Evolutionary conservation across 2,888 invertebrate species (phyloP), one percentile per base, ranked within the genome.

Genomic region (Calameuta filiformis): DNA sequence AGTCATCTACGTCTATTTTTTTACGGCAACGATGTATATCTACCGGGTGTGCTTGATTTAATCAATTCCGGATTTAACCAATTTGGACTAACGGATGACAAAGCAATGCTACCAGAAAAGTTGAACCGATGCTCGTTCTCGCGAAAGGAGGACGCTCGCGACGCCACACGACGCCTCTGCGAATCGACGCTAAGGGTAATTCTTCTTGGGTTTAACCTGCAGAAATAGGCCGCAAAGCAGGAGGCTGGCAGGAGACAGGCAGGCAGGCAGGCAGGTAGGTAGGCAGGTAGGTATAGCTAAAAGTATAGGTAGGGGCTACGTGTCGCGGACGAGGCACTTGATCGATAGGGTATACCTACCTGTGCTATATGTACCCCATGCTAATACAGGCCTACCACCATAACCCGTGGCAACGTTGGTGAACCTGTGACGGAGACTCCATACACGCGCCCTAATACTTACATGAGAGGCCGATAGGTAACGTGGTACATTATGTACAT

Each of bases 271-370:
- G n/a, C 76, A 78, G 75, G 68, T 30, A 40, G 40, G 40, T 0
- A 6, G 75, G 68, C 34, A 40, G 40, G 40, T 0, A 6, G 40
- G 15, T 40, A 37, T 37, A 12, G 37, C 12, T 37, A 12, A 37
- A 76, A 76, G 73, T 76, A 15, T 71, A 77, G 80, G 79, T 75
- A 80, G 83, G 77, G 77, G 82, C 75, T 79, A 79, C 81, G 84
- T 84, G 83, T 83, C 81, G 86, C 81, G 83, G 81, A 85, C 83
- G 84, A 85, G 85, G 86, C 83, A 82, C 78, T 83, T 87, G 87
- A 87, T 87, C 87, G 87, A 87, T 87, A 87, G 86, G 84, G 83
- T 84, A 83, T 85, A 87, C 83, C 83, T 76, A 68, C 77, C 35
- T 73, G 37, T 76, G 77, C 35, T 40, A 73, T 75, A 75, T 76